phyloP scores from a whole-genome alignment of 2,113 vertebrate genomes.

The Falco punctatus region DNA sequence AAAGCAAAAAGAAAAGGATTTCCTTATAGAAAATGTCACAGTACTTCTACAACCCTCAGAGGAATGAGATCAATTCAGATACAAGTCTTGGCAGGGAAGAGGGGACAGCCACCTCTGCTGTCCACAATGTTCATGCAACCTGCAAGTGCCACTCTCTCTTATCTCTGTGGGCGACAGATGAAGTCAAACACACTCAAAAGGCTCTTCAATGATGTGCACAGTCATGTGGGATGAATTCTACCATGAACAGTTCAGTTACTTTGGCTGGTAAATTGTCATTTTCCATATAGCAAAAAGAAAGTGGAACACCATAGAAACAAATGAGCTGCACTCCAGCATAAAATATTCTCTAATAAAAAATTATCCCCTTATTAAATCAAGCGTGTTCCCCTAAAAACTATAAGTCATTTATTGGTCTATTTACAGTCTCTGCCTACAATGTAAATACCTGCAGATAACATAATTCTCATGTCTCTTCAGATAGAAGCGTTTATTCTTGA shows the following conservation, averaged over 20 bases:
- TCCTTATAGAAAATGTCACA: neutral
- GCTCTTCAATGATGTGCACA: neutral
- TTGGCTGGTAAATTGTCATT: neutral
- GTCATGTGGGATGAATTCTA: neutral
- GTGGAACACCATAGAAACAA: neutral
- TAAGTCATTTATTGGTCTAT: neutral
- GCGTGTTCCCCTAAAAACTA: neutral
- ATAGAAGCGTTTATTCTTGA: neutral
- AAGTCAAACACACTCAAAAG: neutral
- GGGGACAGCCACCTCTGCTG: neutral
- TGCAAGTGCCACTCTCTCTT: neutral
- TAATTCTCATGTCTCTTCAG: neutral
- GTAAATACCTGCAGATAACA: neutral
- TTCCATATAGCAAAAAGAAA: neutral
- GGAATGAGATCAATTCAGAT: neutral
- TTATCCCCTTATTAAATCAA: neutral
- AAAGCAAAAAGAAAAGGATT: neutral
- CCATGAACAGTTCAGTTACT: neutral
- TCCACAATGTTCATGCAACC: neutral
- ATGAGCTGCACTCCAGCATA: neutral
- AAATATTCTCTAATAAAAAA: neutral
- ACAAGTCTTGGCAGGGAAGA: neutral
- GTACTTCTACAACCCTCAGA: neutral
- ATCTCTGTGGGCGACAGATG: neutral
- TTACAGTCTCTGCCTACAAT: neutral